phyloP scores from a whole-genome alignment of 2,113 vertebrate genomes.

The Phocoena phocoena region DNA sequence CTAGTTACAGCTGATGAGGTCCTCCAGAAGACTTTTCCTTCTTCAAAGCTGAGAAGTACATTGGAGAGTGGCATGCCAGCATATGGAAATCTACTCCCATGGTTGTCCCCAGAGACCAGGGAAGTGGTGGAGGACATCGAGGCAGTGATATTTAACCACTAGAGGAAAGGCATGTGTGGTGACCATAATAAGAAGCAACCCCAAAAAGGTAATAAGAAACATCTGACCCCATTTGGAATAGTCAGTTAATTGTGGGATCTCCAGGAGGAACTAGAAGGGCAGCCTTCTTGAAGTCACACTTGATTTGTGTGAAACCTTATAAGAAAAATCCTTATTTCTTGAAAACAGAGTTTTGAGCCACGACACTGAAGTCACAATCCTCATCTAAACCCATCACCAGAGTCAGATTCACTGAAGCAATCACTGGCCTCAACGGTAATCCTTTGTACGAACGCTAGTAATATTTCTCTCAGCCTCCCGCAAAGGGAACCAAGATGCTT shows the following conservation, averaged over 20 bases:
- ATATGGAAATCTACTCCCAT: accelerated
- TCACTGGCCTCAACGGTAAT: neutral
- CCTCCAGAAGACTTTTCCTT: neutral
- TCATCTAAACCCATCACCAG: neutral
- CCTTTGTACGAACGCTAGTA: neutral
- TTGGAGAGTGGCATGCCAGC: accelerated
- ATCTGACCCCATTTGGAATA: neutral
- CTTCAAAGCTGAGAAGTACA: neutral
- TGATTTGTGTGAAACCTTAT: neutral
- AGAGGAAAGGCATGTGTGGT: neutral
- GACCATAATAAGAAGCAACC: neutral
- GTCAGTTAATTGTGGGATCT: neutral
- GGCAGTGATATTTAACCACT: neutral
- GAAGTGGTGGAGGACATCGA: neutral
- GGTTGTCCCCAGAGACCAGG: neutral
- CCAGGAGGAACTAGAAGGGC: neutral
- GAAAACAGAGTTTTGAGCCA: neutral
- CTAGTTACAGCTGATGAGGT: neutral
- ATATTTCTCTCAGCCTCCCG: neutral
- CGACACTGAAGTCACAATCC: neutral
- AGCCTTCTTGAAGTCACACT: neutral
- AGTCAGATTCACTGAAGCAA: too few relatives aligned
- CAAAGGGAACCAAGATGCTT: neutral
- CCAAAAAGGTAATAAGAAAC: neutral
- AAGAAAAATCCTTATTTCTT: neutral